phyloP scores from a whole-genome alignment of 2,113 vertebrate species.

The Rhinolophus ferrumequinum region DNA sequence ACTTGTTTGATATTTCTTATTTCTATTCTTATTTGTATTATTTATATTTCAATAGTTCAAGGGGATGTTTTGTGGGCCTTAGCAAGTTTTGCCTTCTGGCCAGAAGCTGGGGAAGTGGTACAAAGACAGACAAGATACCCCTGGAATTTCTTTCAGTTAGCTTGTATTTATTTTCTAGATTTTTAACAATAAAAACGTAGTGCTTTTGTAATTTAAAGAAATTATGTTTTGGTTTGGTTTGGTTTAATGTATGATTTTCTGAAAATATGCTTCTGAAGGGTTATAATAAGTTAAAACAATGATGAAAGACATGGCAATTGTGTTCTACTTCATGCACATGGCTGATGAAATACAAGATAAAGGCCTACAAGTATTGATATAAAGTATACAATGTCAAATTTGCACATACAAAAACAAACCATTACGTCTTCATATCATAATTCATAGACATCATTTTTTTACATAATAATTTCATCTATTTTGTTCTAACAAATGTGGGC shows the following conservation, averaged over 20 bases:
- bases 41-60: background rate
- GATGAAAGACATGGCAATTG: background rate
- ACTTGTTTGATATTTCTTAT: background rate
- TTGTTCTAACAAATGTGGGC: background rate
- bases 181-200: constrained; percentile 12
- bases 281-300: background rate
- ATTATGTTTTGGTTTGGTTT: background rate
- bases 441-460: background rate
- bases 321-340: background rate
- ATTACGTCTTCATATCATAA: background rate
- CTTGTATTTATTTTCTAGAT: constrained; percentile 3
- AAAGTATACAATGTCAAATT: background rate
- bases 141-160: background rate
- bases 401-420: background rate
- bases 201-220: background rate
- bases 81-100: background rate
- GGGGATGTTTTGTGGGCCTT: background rate
- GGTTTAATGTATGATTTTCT: background rate
- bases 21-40: background rate
- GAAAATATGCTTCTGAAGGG: background rate
- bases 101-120: background rate
- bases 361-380: background rate
- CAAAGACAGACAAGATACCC: background rate
- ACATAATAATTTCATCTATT: background rate
- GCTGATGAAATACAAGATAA: background rate